Evolutionary conservation across 2,888 invertebrate species (phyloP).

Genomic region (Lasius fuliginosus): DNA sequence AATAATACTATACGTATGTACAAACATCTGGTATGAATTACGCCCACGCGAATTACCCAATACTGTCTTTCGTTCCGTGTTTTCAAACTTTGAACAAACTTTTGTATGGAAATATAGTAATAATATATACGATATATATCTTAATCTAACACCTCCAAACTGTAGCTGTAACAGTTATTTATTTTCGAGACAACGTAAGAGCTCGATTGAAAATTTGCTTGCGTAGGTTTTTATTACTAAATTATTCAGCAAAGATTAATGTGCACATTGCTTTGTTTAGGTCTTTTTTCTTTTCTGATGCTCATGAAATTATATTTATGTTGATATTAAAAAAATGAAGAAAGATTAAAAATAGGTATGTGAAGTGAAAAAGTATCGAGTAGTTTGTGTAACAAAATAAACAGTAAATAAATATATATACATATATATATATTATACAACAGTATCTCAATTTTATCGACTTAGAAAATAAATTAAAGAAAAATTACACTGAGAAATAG

Average conservation of each 20-base stretch:
- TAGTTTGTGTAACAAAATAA: not conserved
- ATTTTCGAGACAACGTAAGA: conserved; percentile 24
- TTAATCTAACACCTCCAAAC: conserved; percentile 51
- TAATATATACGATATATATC: conserved; percentile 44
- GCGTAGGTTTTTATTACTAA: conserved; percentile 66
- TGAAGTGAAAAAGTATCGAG: not conserved
- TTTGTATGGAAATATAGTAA: conserved; percentile 22
- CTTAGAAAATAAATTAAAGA: not conserved
- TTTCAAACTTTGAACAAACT: conserved; percentile 28
- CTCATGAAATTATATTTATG: not conserved
- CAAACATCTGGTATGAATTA: not conserved
- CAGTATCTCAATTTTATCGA: not conserved
- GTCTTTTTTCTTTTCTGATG: not conserved
- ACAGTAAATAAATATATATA: not conserved
- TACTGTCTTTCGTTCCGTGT: not conserved
- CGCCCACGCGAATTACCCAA: not conserved
- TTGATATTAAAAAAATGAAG: not conserved
- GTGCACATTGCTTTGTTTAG: not conserved
- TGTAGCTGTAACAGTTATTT: conserved; percentile 51
- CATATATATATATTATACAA: not conserved
- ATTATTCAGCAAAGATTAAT: conserved; percentile 64
- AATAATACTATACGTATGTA: not conserved
- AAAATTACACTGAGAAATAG: not conserved
- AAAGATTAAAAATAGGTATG: not conserved
- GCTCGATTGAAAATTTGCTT: conserved; percentile 52